Base-by-base conservation (phyloP, 2,113 vertebrate genomes). In the Rhabdomys dilectus region DNA sequence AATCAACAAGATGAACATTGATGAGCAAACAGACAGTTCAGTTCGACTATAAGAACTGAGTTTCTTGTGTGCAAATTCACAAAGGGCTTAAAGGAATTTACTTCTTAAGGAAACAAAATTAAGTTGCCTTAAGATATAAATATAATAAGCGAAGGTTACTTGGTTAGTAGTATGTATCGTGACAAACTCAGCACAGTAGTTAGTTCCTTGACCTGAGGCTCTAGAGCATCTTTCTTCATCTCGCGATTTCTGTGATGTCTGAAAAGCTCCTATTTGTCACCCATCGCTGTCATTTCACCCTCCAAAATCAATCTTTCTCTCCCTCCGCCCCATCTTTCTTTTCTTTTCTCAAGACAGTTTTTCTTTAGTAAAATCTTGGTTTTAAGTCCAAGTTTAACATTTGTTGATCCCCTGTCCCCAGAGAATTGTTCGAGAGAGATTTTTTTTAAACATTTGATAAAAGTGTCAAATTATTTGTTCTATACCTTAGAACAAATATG, bases 341-440 rank as follows among this genome's bases (percentile, higher is more conserved):
- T n/a, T 16, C 39, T 24, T 34, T 80, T 80, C 48, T 31, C 29
- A 21, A 19, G 36, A 13, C 21, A 39, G 80, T 26, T 82, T 58
- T 91, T 88, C 60, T 68, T 73, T 36, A 88, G 10, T 62, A 56
- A 90, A 48, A 84, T 68, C 36, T 87, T 91, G 15, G 11, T 89
- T 93, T 85, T 93, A 29, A 42, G 70, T 75, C 42, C 31, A 91
- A 80, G 68, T 51, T 84, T 12, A 34, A 56, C 21, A 88, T 51
- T 84, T 56, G 62, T 9, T 81, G 24, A 89, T 88, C 45, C 90
- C 75, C 85, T 56, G 80, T 80, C 75, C 85, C 62, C 88, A 88
- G 87, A 75, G 70, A 45, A 82, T 0, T 88, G 60, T 51, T n/a
- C 42, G 45, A 48, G 45, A 84, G 21, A 68, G 13, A 89, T 36